Evolutionary conservation across 2,113 vertebrate species (phyloP), one percentile per base, ranked within the genome.

Genomic region (Herpetotheres cachinnans): DNA sequence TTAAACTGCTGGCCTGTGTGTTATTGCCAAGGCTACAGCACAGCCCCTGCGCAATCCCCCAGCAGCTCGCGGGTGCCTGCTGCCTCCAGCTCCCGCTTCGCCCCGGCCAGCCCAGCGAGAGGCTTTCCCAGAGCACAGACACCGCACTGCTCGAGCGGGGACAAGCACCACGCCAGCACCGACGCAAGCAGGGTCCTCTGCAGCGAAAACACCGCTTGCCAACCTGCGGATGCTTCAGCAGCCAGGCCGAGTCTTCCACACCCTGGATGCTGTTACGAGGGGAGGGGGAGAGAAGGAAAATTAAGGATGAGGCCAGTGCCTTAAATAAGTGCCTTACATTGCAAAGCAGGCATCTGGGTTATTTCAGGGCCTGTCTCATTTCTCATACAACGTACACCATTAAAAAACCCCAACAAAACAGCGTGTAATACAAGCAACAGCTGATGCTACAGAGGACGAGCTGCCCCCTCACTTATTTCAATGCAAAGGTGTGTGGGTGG

Each of bases 91-190:
- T 18, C 30, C 80, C 34, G 90, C 90, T 71, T 30, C 1, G 40
- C 70, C 22, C 82, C 3, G 26, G 16, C 3, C 0, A 36, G 65
- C 26, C 82, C 3, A 30, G 16, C 3, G 0, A 36, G 65, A 70
- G 72, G 40, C 63, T 46, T 36, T 49, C 49, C 67, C 1, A 0
- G 65, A 32, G 62, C 67, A 24, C 1, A 0, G 50, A 42, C 3
- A 3, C 40, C 3, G 5, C 10, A 2, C 65, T 38, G 59, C 40
- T n/a, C 0, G 0, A 56, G n/a, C 0, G 0, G 56, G 77, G 16
- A 79, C 44, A 9, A 70, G 78, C 26, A 66, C 17, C 9, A 0
- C 2, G 6, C 8, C 44, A 32, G 38, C 58, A 86, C 38, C 8
- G 40, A 32, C 2, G 7, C 2, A 7, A 52, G 24, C 36, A 61